Evolutionary conservation across 1,140 invertebrate genomes (phyloP).

Genomic region (Orchesella cincta): DNA sequence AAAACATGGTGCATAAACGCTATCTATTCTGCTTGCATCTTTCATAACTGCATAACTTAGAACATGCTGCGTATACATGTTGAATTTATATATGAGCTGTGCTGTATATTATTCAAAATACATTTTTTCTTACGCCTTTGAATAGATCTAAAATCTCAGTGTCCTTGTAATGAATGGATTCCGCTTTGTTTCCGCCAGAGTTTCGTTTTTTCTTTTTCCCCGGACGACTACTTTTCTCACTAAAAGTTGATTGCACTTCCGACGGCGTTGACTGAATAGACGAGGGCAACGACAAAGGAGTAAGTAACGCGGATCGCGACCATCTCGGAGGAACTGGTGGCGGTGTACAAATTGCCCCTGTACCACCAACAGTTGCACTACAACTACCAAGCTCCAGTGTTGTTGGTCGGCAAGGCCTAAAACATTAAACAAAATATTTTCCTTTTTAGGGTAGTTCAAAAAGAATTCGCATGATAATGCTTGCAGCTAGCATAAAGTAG

Average conservation of each 20-base stretch:
- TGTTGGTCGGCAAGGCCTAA: constrained; percentile 44
- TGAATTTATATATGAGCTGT: no score
- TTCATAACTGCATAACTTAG: no score
- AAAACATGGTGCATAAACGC: no score
- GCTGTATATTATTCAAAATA: no score
- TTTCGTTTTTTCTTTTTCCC: constrained; percentile 46
- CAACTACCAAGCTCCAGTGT: constrained; percentile 35
- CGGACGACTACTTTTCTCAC: constrained; percentile 45
- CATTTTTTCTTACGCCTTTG: constrained; percentile 49
- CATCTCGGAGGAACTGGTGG: constrained; percentile 49
- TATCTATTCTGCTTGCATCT: no score
- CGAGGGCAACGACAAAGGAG: constrained; percentile 45
- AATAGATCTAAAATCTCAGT: constrained; percentile 48
- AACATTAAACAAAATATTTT: constrained; percentile 7
- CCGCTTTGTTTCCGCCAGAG: constrained; percentile 42
- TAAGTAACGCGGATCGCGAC: constrained; percentile 46
- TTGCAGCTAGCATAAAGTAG: no score
- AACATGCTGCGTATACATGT: no score
- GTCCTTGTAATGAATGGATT: constrained; percentile 51
- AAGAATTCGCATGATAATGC: no score
- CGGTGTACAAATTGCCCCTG: constrained; percentile 36
- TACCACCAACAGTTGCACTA: constrained; percentile 18
- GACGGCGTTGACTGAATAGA: constrained; percentile 50
- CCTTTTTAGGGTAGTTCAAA: no score
- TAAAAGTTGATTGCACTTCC: constrained; percentile 48